These are phyloP conservation scores for Phenacoccus solenopsis DNA, from an alignment of 1,140 invertebrate species.

Conservation along the genomic window DNA sequence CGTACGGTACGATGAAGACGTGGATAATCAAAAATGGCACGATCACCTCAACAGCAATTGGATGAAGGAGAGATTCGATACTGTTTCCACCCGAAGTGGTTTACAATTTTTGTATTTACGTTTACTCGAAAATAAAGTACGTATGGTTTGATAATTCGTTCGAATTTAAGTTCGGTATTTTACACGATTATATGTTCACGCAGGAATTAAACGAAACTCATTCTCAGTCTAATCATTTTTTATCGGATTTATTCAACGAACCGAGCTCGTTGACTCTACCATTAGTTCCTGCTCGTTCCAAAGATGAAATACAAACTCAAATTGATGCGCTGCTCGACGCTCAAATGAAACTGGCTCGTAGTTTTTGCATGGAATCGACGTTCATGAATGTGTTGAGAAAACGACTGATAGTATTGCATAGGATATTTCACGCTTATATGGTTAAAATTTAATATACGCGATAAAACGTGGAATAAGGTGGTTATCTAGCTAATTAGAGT, in stretches of 20 bases:
- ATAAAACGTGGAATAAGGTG: slow-evolving; percentile 11
- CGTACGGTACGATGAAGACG: neutral
- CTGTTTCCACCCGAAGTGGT: slow-evolving; percentile 39
- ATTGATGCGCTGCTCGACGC: slow-evolving; percentile 34
- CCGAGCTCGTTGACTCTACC: neutral
- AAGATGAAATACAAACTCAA: neutral
- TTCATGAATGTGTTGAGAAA: slow-evolving; percentile 43
- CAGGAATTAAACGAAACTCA: neutral
- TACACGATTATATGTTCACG: slow-evolving; percentile 8
- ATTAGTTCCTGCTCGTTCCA: neutral
- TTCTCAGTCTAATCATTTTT: neutral
- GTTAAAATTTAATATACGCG: slow-evolving; percentile 38
- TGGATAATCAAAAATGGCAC: slow-evolving; percentile 36
- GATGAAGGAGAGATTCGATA: slow-evolving; percentile 45
- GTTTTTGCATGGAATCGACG: slow-evolving; percentile 40
- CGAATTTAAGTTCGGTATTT: neutral
- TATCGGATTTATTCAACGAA: slow-evolving; percentile 11
- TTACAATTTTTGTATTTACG: slow-evolving; percentile 41
- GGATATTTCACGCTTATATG: slow-evolving; percentile 45
- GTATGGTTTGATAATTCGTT: neutral
- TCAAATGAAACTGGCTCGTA: slow-evolving; percentile 42
- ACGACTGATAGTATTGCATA: slow-evolving; percentile 43
- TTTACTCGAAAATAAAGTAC: slow-evolving; percentile 40
- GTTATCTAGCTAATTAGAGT: neutral
- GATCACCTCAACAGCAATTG: slow-evolving; percentile 44